phyloP scores from a whole-genome alignment of 2,797 vertebrate species.

The Dipus sagitta region DNA sequence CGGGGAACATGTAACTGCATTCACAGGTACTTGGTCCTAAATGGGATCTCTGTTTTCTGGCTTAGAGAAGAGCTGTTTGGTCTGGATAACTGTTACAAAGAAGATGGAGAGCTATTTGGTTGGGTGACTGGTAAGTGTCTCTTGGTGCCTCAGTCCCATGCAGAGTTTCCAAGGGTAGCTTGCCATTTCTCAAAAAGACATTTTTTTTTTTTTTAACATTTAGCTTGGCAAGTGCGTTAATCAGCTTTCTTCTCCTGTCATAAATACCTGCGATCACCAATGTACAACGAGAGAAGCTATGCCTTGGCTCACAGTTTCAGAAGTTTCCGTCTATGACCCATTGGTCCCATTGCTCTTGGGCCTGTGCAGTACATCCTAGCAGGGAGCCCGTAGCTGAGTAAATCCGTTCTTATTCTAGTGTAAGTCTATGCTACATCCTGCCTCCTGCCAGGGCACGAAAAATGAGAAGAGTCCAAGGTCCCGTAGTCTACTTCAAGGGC shows the following conservation, averaged over 20 bases:
- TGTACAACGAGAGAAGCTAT: background rate
- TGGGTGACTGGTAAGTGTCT: too few relatives aligned
- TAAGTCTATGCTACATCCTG: background rate
- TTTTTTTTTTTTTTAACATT: background rate
- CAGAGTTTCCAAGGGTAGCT: background rate
- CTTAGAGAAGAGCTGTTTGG: background rate
- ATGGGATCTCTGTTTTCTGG: background rate
- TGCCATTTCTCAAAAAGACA: conserved; percentile 16
- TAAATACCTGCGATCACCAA: background rate
- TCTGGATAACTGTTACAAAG: background rate
- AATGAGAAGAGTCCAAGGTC: background rate
- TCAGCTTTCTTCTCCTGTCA: background rate
- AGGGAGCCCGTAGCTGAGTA: background rate
- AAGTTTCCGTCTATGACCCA: background rate
- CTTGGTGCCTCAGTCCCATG: background rate
- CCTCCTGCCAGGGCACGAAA: background rate
- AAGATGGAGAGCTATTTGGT: background rate
- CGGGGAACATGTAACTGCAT: background rate
- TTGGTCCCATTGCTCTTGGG: background rate
- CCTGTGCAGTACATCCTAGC: background rate
- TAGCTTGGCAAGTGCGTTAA: background rate
- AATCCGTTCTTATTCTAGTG: background rate
- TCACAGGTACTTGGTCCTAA: conserved; percentile 9
- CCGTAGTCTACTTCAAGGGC: background rate
- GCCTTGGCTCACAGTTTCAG: too few relatives aligned